These are phyloP conservation scores for Copsychus sechellarum DNA, from an alignment of 2,113 vertebrate genomes.

Conservation along the genomic window DNA sequence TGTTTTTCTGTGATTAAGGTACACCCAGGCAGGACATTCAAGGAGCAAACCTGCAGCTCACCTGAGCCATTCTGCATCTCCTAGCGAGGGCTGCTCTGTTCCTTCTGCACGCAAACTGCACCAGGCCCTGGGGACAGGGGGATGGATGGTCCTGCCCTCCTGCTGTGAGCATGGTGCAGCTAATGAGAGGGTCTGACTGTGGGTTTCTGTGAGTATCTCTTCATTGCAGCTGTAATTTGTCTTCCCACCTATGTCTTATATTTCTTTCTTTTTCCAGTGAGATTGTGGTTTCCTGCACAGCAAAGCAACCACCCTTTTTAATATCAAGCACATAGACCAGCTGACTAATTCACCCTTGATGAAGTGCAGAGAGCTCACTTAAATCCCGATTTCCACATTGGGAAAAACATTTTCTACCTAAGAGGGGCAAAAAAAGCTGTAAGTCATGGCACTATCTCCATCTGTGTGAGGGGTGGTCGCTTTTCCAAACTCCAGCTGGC, in stretches of 20 bases:
- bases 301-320: neutral
- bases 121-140: neutral
- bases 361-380: neutral
- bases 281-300: neutral
- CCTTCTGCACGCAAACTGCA: neutral
- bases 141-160: neutral
- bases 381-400: neutral
- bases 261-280: neutral
- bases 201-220: neutral
- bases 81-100: rapidly evolving
- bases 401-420: neutral
- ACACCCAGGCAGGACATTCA: neutral
- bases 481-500: conserved; percentile 5
- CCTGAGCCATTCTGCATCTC: neutral
- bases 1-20: neutral
- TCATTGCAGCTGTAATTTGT: neutral
- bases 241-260: neutral
- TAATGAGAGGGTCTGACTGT: neutral
- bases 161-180: neutral
- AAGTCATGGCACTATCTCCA: neutral
- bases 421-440: neutral
- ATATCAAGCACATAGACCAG: neutral
- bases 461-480: neutral
- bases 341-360: conserved; percentile 18
- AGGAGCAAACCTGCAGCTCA: neutral